phyloP scores from a whole-genome alignment of 1,140 invertebrate genomes.

The Homarus americanus region DNA sequence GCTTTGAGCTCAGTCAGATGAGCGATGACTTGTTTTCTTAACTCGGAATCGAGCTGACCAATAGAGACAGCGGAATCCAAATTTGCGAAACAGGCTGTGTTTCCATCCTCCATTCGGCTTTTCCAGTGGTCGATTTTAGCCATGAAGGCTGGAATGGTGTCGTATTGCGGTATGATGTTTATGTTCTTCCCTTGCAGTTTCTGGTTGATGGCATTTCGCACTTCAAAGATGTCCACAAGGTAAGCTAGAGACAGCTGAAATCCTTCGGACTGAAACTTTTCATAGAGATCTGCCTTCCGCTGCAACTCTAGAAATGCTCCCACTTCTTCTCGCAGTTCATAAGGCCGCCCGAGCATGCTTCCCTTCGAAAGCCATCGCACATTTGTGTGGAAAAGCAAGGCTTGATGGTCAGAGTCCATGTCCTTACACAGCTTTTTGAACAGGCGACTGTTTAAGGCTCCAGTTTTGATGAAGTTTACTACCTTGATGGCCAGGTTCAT shows the following conservation, averaged over 20 bases:
- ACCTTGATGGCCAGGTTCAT: constrained; percentile 1
- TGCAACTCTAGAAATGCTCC: background rate
- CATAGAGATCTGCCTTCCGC: constrained; percentile 35
- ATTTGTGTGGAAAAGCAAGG: constrained; percentile 19
- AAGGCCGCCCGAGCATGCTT: background rate
- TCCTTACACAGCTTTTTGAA: constrained; percentile 11
- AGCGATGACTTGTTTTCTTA: constrained; percentile 27
- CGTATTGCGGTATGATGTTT: constrained; percentile 36
- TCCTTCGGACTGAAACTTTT: constrained; percentile 39
- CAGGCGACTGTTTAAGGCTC: background rate
- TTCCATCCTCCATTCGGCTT: constrained; percentile 45
- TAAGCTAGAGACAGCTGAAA: constrained; percentile 44
- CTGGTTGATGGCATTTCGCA: constrained; percentile 26
- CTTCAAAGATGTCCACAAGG: constrained; percentile 43
- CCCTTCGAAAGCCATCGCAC: constrained; percentile 20
- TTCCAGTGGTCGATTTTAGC: constrained; percentile 58
- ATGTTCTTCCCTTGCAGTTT: constrained; percentile 37
- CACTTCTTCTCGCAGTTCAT: constrained; percentile 38
- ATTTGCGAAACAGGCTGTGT: constrained; percentile 42
- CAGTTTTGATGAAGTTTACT: background rate
- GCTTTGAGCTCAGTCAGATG: constrained; percentile 39
- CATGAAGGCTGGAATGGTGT: constrained; percentile 53
- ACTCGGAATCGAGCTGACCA: constrained; percentile 6
- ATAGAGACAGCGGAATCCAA: constrained; percentile 37
- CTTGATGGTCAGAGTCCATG: background rate